These are phyloP conservation scores for Heloderma charlesbogerti DNA, from an alignment of 2,113 vertebrate species.

Conservation along the genomic window DNA sequence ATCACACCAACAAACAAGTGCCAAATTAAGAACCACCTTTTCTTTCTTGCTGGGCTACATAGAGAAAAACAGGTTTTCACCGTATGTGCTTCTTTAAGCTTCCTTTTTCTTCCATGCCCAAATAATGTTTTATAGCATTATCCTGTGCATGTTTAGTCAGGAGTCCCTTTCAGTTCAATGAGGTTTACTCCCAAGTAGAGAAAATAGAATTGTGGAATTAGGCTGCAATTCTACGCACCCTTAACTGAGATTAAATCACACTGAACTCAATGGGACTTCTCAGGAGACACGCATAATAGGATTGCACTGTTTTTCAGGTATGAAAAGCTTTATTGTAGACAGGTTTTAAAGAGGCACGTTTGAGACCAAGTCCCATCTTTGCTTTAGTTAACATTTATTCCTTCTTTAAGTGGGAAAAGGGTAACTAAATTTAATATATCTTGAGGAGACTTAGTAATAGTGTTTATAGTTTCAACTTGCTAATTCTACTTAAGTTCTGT, in stretches of 20 bases:
- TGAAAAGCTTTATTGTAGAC: background rate
- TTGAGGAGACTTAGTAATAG: background rate
- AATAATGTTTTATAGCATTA: background rate
- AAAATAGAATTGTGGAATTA: no score
- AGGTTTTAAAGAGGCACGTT: background rate
- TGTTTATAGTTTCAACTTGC: background rate
- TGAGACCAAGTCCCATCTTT: background rate
- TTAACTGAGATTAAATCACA: background rate
- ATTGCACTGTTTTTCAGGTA: background rate
- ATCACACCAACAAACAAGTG: background rate
- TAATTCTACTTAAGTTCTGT: constrained; percentile 12
- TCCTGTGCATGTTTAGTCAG: background rate
- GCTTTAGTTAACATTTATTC: background rate
- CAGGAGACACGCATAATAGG: background rate
- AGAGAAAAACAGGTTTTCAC: background rate
- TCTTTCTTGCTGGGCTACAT: background rate
- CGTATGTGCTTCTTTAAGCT: background rate
- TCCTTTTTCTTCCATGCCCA: background rate
- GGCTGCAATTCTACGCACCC: no score
- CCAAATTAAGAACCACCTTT: no score
- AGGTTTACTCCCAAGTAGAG: no score
- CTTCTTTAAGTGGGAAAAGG: background rate
- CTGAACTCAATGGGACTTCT: background rate
- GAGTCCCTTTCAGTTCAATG: no score
- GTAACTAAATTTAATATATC: background rate